Evolutionary conservation across 2,113 vertebrate genomes (phyloP), one percentile per base, ranked within the genome.

Genomic region (Ammodytes dubius): DNA sequence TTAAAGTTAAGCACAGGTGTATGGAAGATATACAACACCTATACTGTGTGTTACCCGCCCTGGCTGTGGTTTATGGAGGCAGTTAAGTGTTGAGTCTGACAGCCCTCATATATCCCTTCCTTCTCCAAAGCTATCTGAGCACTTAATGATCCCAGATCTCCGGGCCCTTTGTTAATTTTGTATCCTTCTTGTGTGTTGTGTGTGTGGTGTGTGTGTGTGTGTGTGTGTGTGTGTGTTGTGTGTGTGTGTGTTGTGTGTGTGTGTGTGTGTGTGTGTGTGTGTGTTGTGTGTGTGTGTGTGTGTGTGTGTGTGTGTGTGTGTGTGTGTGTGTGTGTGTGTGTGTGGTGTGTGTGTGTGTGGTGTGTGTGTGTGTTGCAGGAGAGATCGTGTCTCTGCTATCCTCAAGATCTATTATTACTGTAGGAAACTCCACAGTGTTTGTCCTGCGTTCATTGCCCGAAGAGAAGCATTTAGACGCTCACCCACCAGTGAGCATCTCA

Each of bases 361-460:
- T 15, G 50, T 15, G 50, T 14, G 13, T 17, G 54, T 5, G 27
- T 27, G 27, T 52, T 27, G 27, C 2, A 27, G 27, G 27, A 2
- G 47, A 70, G 69, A 54, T 59, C 74, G 64, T 67, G 61, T 77
- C 13, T 74, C 49, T 82, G 70, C 47, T 57, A 54, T 73, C 17
- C 70, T 70, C 47, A 71, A 63, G 54, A 82, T 81, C 72, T 78
- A 83, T 82, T 88, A 86, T 86, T 75, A 68, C 71, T 80, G 71
- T 70, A 87, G 79, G 84, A 91, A 91, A 91, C 80, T 86, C 85
- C 4, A 14, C 74, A 70, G 64, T 78, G 85, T 85, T 79, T 69
- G 86, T 79, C 64, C 70, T 70, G 47, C n/a, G 1, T 85, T 84
- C 72, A 75, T 54, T 81, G 77, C 76, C 54, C 19, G 27, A 53